Evolutionary conservation across 1,140 invertebrate species (phyloP).

Genomic region (Colletes gigas): DNA sequence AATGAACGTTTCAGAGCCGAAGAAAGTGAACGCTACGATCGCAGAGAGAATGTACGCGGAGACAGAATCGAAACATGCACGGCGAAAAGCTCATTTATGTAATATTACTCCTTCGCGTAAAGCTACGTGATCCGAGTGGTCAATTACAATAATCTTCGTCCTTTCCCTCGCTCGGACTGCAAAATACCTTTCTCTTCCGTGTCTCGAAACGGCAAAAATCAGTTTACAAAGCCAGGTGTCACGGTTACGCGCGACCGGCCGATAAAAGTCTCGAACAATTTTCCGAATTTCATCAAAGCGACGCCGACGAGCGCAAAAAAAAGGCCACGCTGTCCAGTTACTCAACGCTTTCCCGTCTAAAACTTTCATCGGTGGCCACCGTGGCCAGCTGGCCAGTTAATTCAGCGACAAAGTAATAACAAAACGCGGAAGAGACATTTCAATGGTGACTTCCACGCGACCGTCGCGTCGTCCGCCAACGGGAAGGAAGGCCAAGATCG

Average conservation of each 20-base stretch:
- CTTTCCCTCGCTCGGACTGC: neutral
- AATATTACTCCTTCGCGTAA: neutral
- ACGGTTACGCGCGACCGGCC: neutral
- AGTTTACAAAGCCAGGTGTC: neutral
- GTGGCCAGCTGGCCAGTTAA: neutral
- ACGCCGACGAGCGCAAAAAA: neutral
- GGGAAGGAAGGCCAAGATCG: neutral
- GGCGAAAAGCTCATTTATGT: neutral
- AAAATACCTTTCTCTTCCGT: slow-evolving; percentile 49
- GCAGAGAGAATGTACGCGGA: neutral
- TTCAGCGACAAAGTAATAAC: slow-evolving; percentile 8
- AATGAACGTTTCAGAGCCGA: too few relatives aligned
- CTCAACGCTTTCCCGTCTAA: slow-evolving; percentile 20
- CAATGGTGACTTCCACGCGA: neutral
- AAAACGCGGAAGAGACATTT: slow-evolving; percentile 38
- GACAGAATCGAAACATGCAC: too few relatives aligned
- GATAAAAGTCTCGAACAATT: neutral
- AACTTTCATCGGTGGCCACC: neutral
- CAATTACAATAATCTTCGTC: slow-evolving; percentile 28
- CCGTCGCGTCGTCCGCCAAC: neutral
- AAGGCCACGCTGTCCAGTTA: neutral
- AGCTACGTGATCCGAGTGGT: neutral
- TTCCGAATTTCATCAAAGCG: slow-evolving; percentile 3
- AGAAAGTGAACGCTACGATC: neutral
- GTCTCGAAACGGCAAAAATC: neutral